Evolutionary conservation across 2,113 vertebrate genomes (phyloP), one percentile per base, ranked within the genome.

Genomic region (Syngnathus floridae): DNA sequence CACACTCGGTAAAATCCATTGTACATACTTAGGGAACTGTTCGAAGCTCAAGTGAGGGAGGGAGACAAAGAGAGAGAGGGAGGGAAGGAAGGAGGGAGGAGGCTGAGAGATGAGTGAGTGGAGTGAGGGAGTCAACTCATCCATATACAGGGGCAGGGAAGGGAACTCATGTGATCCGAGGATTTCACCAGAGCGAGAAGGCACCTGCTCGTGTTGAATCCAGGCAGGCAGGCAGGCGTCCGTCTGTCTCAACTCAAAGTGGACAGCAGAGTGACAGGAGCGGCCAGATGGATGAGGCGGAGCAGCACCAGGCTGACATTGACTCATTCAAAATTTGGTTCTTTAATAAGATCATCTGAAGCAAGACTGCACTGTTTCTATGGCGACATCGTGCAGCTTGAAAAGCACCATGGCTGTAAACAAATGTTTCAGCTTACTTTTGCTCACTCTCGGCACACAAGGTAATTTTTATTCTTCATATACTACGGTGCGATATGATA

Each of bases 401-500:
- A 64, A 31, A 13, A n/a, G 62, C 45, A 38, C 57, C 31, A 89
- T 90, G 87, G 75, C 83, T 74, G 7, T 75, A 14, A 72, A 74
- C 70, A 84, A 26, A 64, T 82, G 58, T 65, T 65, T 88, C 12
- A 72, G 72, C 12, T 26, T 87, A 72, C 66, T 90, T 59, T 71
- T 83, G 59, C 57, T 88, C 56, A 66, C 65, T 41, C 49, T 80
- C 61, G 41, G 70, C 62, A 61, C 60, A 16, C 71, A 75, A 84
- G 89, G 89, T 90, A 84, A 87, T 54, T 69, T 66, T 4, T 36
- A 72, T 63, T 66, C 6, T 48, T 13, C 6, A 66, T 40, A 1
- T 60, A 45, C 3, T 43, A 49, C 45, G 8, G 10, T 43, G 76
- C 55, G 62, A 67, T 72, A 1, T n/a, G 41, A 62, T 35, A 63